phyloP scores from a whole-genome alignment of 2,113 vertebrate genomes.

The Furnarius figulus region DNA sequence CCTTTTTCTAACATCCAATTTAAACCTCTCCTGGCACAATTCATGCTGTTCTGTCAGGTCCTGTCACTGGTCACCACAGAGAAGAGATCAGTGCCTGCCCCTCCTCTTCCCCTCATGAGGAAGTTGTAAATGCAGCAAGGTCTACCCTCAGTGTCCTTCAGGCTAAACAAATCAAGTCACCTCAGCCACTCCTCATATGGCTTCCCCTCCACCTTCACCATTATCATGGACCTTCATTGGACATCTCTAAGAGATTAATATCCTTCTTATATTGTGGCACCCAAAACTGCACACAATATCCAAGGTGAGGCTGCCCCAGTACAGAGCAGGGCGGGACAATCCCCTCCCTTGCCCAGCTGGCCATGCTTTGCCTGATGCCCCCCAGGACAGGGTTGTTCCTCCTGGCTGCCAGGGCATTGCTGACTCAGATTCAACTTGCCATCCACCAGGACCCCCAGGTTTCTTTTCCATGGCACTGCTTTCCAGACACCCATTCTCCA shows the following conservation, averaged over 20 bases:
- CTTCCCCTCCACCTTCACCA: not conserved
- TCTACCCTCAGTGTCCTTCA: not conserved
- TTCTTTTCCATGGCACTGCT: not conserved
- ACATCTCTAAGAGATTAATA: not conserved
- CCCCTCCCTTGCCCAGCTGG: fast-evolving
- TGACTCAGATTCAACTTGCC: fast-evolving
- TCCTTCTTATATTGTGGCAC: not conserved
- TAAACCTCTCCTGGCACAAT: not conserved
- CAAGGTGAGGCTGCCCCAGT: fast-evolving
- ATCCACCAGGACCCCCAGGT: fast-evolving
- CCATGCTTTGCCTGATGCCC: fast-evolving
- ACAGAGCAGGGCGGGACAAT: not conserved
- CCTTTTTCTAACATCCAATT: not conserved
- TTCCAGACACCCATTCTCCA: not conserved
- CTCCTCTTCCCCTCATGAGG: not conserved
- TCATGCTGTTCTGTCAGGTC: not conserved
- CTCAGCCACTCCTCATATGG: not conserved
- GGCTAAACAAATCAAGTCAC: not conserved
- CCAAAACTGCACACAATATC: not conserved
- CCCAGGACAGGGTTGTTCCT: fast-evolving
- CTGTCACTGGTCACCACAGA: not conserved
- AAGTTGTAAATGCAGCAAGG: not conserved
- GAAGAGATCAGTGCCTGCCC: not conserved
- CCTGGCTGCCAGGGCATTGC: not conserved
- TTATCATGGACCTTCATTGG: not conserved